Conservation (phyloP, 64 coral and sea anemone species). For the Exaiptasia diaphana region DNA sequence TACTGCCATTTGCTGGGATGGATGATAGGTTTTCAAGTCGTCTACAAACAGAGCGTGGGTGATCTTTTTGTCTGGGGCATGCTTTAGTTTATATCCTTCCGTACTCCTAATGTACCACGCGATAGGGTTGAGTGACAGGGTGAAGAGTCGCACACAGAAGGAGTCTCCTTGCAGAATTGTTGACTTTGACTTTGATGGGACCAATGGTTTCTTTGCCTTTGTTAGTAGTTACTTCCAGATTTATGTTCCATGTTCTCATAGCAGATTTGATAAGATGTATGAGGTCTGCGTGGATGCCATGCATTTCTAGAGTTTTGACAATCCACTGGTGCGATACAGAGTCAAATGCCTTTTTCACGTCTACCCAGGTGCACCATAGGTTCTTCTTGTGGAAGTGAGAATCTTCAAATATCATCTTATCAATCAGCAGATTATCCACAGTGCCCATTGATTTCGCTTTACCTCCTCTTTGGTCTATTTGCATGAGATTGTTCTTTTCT, state of each 20-base stretch:
- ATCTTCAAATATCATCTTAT: slow-evolving; percentile 18
- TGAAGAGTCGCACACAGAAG: too few relatives aligned
- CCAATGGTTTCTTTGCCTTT: neutral
- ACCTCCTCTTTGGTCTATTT: slow-evolving; percentile 18
- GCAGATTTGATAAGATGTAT: neutral
- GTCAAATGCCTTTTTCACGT: too few relatives aligned
- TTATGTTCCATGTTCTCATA: neutral
- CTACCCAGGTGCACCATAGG: slow-evolving; percentile 27
- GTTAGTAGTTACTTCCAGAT: slow-evolving; percentile 4
- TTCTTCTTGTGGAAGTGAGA: neutral
- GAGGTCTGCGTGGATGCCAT: neutral
- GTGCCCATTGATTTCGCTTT: neutral
- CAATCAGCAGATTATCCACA: slow-evolving; percentile 15
- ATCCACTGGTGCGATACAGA: neutral
- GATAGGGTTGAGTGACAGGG: slow-evolving; percentile 2
- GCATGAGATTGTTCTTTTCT: slow-evolving; percentile 3
- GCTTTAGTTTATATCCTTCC: slow-evolving; percentile 3
- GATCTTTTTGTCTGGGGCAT: neutral
- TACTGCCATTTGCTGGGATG: neutral
- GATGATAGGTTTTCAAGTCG: neutral
- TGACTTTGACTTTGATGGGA: too few relatives aligned
- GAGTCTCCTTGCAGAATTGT: too few relatives aligned
- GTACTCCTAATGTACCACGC: slow-evolving; percentile 4
- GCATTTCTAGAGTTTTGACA: neutral
- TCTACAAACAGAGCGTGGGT: slow-evolving; percentile 6